A percentile compares a stretch with the other conserved stretches of the same genome.
Evolutionary conservation across 2,113 vertebrate genomes (phyloP).

Genomic region (Conger conger): DNA sequence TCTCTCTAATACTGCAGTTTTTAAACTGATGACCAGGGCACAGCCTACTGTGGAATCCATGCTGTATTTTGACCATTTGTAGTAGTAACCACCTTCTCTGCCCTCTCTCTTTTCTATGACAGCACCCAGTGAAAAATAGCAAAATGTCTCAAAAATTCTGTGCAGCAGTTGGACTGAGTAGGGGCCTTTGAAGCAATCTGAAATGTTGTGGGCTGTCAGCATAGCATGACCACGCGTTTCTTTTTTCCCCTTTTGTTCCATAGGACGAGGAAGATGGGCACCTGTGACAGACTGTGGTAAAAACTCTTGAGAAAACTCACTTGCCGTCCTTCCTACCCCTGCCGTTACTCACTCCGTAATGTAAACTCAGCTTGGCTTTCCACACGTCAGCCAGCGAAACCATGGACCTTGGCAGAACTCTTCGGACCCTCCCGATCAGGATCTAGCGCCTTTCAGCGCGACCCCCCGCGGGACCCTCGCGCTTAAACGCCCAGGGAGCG

Average conservation of each 20-base stretch:
- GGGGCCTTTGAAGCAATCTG: no score
- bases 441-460: constrained; percentile 50
- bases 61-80: background rate
- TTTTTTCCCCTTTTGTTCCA: constrained; percentile 20
- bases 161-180: background rate
- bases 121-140: background rate
- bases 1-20: background rate
- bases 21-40: background rate
- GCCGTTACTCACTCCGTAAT: background rate
- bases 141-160: background rate
- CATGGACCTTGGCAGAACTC: constrained; percentile 67
- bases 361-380: constrained; percentile 30
- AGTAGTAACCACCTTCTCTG: background rate
- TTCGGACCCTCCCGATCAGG: constrained; percentile 66
- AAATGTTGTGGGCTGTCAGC: background rate
- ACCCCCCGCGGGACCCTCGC: constrained; percentile 23
- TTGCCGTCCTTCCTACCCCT: background rate
- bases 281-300: constrained; percentile 15
- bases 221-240: background rate
- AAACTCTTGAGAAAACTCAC: background rate
- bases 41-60: background rate
- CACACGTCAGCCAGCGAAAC: constrained; percentile 61
- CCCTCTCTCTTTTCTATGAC: background rate
- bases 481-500: constrained; percentile 41
- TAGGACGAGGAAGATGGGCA: constrained; percentile 24